Conservation (phyloP, 2,888 invertebrate species). For the Thera obeliscata region DNA sequence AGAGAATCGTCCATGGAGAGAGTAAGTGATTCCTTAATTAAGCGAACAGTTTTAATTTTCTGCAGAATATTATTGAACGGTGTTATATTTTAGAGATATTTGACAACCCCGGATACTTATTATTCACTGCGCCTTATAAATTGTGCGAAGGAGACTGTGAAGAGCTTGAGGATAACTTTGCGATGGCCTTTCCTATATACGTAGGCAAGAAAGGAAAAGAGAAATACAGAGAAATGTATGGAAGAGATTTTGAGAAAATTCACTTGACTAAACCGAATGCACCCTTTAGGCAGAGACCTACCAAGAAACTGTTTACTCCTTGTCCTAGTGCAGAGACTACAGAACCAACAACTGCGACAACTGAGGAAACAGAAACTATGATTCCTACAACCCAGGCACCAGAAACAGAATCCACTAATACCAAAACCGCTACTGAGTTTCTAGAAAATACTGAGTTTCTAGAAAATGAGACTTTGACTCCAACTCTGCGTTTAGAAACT, state of each 20-base stretch:
- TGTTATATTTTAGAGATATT: slow-evolving; percentile 57
- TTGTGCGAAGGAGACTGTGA: slow-evolving; percentile 61
- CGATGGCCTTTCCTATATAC: slow-evolving; percentile 63
- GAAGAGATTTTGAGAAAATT: slow-evolving; percentile 48
- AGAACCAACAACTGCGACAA: slow-evolving; percentile 11
- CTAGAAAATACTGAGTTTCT: not conserved
- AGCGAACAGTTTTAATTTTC: slow-evolving; percentile 21
- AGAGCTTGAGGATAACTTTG: slow-evolving; percentile 45
- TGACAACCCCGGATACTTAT: slow-evolving; percentile 52
- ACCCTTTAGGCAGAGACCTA: slow-evolving; percentile 54
- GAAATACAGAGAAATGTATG: slow-evolving; percentile 49
- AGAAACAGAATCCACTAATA: not conserved
- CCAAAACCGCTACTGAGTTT: not conserved
- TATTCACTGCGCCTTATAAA: slow-evolving; percentile 72
- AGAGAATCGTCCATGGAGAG: slow-evolving; percentile 52
- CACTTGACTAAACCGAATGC: slow-evolving; percentile 41
- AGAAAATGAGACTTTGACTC: too few species aligned
- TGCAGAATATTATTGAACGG: slow-evolving; percentile 24
- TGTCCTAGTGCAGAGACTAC: slow-evolving; percentile 32
- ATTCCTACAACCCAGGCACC: not conserved
- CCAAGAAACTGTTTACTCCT: slow-evolving; percentile 42
- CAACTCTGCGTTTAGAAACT: not conserved
- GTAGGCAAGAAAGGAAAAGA: slow-evolving; percentile 54
- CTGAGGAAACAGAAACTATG: slow-evolving; percentile 5
- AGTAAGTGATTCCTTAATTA: slow-evolving; percentile 54